Evolutionary conservation across 1,140 invertebrate species (phyloP), one percentile per base, ranked within the genome.

Genomic region (Tigriopus japonicus): DNA sequence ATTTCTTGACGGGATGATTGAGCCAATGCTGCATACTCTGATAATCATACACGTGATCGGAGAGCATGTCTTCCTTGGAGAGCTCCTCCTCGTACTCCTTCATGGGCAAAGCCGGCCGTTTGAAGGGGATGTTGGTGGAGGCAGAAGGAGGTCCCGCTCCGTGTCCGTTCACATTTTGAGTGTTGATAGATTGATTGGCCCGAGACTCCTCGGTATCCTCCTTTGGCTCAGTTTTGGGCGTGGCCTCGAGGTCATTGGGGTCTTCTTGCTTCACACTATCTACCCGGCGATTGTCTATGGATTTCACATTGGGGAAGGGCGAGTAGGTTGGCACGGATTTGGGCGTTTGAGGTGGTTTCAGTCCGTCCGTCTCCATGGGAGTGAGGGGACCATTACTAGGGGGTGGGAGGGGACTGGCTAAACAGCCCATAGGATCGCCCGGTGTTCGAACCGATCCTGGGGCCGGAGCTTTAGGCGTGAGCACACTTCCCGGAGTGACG

Each of bases 11-110:
- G 0, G 87, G 86, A 75, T 88, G 84, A 71, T 88, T 82, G 60
- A 89, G 74, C 82, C 87, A 93, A 17, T 81, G 82, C 69, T 87
- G 78, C 59, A 88, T 77, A 56, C 80, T 80, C 53, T 83, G 79
- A 73, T 89, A 90, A 71, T 93, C 86, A 69, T 93, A 93, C 1
- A 94, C 76, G 71, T 85, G 78, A 60, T 85, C 80, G 51, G 86
- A 78, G 52, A 81, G 80, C 65, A 84, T 80, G 68, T 86, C 83
- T 68, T 87, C 85, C 63, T 87, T 85, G 0, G 81, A 71, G 1
- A 84, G 75, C 64, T 80, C 79, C 60, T 80, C 78, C 65, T 86
- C 82, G 55, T 84, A 80, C 65, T 85, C 83, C 67, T 80, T 80
- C 0, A 79, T 78, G 14, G 76, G 78, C 43, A 90, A 73, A 51